phyloP scores from a whole-genome alignment of 2,797 vertebrate species.

The Florisuga fusca region DNA sequence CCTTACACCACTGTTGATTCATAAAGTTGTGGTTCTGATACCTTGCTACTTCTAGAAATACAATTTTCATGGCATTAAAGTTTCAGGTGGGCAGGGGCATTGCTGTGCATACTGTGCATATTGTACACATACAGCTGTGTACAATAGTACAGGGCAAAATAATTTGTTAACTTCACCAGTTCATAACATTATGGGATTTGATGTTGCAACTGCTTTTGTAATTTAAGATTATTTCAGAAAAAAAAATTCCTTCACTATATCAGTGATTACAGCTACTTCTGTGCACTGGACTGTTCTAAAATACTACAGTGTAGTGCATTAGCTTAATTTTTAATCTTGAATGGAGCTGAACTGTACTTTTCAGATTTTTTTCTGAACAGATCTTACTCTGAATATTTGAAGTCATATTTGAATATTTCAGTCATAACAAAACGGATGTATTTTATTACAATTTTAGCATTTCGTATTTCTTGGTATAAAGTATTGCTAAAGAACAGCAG shows the following conservation, averaged over 20 bases:
- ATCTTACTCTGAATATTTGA: background rate
- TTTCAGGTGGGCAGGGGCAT: background rate
- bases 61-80: background rate
- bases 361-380: background rate
- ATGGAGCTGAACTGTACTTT: background rate
- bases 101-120: background rate
- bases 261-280: background rate
- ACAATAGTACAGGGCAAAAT: background rate
- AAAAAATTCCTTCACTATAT: background rate
- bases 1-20: background rate
- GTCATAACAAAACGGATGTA: fast-evolving
- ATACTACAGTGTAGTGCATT: background rate
- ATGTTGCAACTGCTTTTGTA: background rate
- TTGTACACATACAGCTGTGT: background rate
- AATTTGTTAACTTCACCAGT: background rate
- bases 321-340: background rate
- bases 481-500: background rate
- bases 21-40: background rate
- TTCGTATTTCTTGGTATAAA: background rate
- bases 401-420: background rate
- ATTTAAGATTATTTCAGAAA: background rate
- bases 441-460: background rate
- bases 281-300: background rate
- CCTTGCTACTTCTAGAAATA: background rate
- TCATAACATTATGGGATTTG: background rate